Percentiles rank a stretch among this genome's conserved stretches.
phyloP scores from a whole-genome alignment of 2,888 invertebrate genomes.

The Calameuta pallipes region DNA sequence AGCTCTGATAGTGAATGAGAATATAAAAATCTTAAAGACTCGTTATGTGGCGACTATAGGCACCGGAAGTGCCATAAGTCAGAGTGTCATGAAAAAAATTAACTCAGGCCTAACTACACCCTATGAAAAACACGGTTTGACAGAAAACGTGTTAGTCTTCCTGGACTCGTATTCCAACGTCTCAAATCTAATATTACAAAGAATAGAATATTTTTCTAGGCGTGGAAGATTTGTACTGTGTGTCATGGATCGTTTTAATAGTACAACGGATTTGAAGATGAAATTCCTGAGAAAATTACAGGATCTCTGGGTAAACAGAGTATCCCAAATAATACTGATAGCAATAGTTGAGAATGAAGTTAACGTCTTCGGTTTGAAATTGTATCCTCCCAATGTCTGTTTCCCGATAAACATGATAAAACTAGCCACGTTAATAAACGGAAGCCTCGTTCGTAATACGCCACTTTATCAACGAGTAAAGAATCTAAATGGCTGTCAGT shows the following conservation, averaged over 20 bases:
- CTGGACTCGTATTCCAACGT: background rate
- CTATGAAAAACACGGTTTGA: background rate
- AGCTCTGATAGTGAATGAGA: constrained; percentile 3
- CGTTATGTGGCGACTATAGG: background rate
- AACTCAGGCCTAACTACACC: background rate
- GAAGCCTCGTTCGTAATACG: background rate
- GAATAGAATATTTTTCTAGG: background rate
- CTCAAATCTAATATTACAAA: background rate
- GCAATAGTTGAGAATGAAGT: constrained; percentile 20
- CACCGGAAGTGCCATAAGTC: background rate
- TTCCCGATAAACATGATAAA: constrained; percentile 6
- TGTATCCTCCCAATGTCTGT: constrained; percentile 4
- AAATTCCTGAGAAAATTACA: constrained; percentile 1
- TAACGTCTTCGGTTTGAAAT: background rate
- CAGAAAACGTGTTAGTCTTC: background rate
- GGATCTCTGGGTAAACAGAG: constrained; percentile 12
- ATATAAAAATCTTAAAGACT: constrained; percentile 2
- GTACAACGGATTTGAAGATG: background rate
- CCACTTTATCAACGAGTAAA: constrained; percentile 3
- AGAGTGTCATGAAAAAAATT: constrained; percentile 4
- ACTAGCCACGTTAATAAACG: background rate
- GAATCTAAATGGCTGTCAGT: constrained; percentile 7
- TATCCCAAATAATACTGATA: constrained; percentile 12
- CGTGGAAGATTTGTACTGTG: constrained; percentile 5
- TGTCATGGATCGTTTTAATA: background rate